Conservation (phyloP, 2,113 vertebrate species). For the Chaenocephalus aceratus region DNA sequence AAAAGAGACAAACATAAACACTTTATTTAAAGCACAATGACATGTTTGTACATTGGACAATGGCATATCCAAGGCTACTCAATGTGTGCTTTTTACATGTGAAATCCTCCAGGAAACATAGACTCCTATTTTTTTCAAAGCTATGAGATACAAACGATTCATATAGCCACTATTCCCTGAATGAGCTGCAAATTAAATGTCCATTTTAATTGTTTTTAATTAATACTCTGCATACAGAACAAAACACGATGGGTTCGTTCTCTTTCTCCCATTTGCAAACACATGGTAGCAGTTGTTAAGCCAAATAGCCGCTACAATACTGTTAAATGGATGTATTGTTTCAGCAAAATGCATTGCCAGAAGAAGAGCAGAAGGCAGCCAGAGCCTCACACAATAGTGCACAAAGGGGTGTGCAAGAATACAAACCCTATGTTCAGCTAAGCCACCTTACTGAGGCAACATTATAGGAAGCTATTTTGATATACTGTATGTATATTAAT, state of each 20-base stretch:
- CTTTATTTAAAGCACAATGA: background rate
- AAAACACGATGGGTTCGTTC: background rate
- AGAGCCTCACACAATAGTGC: background rate
- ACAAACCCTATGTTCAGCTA: background rate
- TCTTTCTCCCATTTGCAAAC: background rate
- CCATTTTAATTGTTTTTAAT: background rate
- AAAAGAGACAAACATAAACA: background rate
- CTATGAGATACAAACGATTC: background rate
- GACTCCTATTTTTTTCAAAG: background rate
- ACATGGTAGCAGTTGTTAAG: background rate
- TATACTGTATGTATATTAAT: background rate
- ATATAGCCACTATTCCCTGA: background rate
- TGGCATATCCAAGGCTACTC: background rate
- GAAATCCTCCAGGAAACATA: background rate
- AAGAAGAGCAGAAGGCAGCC: background rate
- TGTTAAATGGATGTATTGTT: background rate
- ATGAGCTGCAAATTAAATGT: background rate
- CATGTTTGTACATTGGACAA: too few species aligned
- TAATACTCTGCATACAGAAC: background rate
- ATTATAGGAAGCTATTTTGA: background rate
- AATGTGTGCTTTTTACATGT: background rate
- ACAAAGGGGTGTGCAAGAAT: background rate
- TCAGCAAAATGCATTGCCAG: background rate
- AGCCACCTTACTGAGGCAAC: background rate
- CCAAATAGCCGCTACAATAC: background rate